Evolutionary conservation across 2,797 vertebrate genomes (phyloP), one percentile per base, ranked within the genome.

Genomic region (Sternarchorhynchus goeldii): DNA sequence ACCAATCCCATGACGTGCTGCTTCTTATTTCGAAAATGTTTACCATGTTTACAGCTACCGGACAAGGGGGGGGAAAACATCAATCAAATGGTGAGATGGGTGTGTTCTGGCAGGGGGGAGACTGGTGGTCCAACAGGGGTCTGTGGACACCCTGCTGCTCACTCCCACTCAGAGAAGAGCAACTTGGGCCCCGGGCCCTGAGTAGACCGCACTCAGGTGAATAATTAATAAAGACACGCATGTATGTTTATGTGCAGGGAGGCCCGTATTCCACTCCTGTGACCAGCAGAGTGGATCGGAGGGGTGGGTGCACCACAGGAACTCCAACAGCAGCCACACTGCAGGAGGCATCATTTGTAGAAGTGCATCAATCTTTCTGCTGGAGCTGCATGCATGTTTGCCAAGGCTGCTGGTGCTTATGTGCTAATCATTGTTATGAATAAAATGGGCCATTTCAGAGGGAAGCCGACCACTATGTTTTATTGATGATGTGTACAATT

Each of bases 401-500:
- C 36, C 58, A 56, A 85, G 82, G 74, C 77, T 58, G 77, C 39
- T 53, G 82, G 81, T 64, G 18, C 70, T 72, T 41, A 39, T 68
- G 32, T 31, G 32, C 67, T 86, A 88, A 90, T 92, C 90, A 91
- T 90, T 76, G 75, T 64, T 67, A 80, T 84, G 76, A 89, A 89
- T 90, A 88, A 90, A 91, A 87, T 81, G 85, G 82, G 84, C 56
- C 75, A 78, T 85, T 89, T 88, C 82, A 85, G 80, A 83, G 85
- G 50, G 79, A 74, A 88, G 86, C 87, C 85, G 86, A 87, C 81
- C 86, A 83, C 80, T 69, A 90, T 91, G 87, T 90, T 91, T 91
- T 91, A 93, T 93, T 90, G 85, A 92, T 91, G 89, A 77, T 68
- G 88, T 87, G 88, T 89, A 87, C 89, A 92, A 90, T 91, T 87